phyloP scores from a whole-genome alignment of 2,888 invertebrate species.

The Seladonia tumulorum region DNA sequence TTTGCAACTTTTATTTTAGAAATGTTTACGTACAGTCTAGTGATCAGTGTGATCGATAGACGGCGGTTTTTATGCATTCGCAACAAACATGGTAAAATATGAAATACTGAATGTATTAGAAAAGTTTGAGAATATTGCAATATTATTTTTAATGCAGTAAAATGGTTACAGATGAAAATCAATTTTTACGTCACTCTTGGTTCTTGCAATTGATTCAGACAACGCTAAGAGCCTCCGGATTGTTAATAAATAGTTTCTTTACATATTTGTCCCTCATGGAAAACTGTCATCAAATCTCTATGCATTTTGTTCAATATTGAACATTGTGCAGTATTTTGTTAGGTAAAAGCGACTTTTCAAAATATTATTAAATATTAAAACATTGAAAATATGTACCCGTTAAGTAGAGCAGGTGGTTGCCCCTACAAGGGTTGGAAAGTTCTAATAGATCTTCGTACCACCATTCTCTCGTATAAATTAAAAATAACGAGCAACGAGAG shows the following conservation, averaged over 20 bases:
- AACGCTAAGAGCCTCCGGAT: too few species aligned
- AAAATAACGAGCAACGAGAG: not conserved
- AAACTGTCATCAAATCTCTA: not conserved
- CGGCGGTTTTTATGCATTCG: too few species aligned
- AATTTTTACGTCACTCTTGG: not conserved
- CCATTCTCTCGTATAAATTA: not conserved
- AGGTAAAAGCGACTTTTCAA: not conserved
- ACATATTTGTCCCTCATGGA: not conserved
- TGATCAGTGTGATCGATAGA: too few species aligned
- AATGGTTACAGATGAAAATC: not conserved
- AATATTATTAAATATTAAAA: not conserved
- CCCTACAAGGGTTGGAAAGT: not conserved
- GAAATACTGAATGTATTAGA: not conserved
- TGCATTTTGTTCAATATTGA: too few species aligned
- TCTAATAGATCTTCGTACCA: not conserved
- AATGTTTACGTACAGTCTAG: too few species aligned
- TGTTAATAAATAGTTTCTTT: not conserved
- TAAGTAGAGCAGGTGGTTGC: not conserved
- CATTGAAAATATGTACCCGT: not conserved
- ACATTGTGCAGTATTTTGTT: not conserved
- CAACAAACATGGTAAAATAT: too few species aligned
- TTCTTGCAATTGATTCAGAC: not conserved
- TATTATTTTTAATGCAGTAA: not conserved
- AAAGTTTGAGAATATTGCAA: not conserved
- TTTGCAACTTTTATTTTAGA: too few species aligned